Evolutionary conservation across 2,113 vertebrate species (phyloP).

Genomic region (Apteryx owenii): DNA sequence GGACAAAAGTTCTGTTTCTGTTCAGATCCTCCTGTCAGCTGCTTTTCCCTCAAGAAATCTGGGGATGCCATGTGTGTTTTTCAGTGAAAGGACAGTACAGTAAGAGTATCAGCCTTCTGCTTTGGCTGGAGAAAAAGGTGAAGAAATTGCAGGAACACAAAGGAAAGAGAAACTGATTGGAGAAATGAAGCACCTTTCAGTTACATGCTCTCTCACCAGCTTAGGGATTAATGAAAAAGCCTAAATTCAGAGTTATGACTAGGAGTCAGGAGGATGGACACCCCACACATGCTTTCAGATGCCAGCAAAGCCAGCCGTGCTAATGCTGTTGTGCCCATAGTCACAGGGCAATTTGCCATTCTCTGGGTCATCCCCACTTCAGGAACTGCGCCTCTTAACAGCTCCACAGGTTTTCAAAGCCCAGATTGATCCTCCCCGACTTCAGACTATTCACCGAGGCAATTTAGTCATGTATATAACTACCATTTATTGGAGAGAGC

Average conservation of each 20-base stretch:
- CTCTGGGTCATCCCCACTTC: neutral
- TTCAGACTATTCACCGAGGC: neutral
- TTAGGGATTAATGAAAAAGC: neutral
- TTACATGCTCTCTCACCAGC: neutral
- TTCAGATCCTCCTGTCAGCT: neutral
- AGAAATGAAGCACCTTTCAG: neutral
- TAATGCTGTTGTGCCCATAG: neutral
- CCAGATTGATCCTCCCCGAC: neutral
- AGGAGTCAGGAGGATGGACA: neutral
- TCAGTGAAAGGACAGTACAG: neutral
- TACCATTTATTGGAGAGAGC: neutral
- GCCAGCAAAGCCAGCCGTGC: neutral
- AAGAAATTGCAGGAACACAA: neutral
- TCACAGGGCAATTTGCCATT: neutral
- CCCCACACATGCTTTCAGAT: neutral
- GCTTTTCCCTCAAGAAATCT: neutral
- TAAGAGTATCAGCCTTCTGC: constrained; percentile 12
- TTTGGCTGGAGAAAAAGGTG: neutral
- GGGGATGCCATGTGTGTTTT: fast-evolving
- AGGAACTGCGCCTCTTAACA: neutral
- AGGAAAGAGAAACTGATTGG: neutral
- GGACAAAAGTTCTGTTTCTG: neutral
- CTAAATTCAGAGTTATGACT: neutral
- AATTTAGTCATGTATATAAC: neutral
- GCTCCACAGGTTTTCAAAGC: neutral